Evolutionary conservation across 2,888 invertebrate genomes (phyloP), one percentile per base, ranked within the genome.

Genomic region (Lymantria dispar): DNA sequence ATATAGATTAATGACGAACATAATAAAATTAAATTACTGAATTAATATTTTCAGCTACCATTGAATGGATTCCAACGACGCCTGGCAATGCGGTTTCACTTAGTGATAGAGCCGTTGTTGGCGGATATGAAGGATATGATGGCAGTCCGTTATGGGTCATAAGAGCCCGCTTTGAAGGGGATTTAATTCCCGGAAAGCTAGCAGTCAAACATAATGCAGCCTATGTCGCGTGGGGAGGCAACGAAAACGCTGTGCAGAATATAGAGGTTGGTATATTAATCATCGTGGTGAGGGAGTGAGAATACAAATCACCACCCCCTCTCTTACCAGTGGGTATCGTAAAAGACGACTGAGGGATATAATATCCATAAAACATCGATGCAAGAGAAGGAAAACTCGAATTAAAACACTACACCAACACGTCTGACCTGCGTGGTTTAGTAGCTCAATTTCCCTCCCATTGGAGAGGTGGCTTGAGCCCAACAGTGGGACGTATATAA

Each of bases 131-230:
- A 58, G 88, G 83, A 0, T 63, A 87, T 37, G 91, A 92, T 37
- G 77, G 82, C 0, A 90, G 87, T 52, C 90, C 91, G 0, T 74
- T 91, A 3, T 91, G 91, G 87, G 81, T 89, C 0, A 91, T 91
- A 56, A 69, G 91, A 29, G 77, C 85, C 0, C 71, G 70, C 36
- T 78, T 74, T 45, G 74, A 89, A 54, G 84, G 85, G 0, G 90
- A 91, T 49, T 43, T 91, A 12, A 78, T 91, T 9, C 91, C 91
- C 1, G 91, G 91, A 8, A 92, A 91, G 60, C 66, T 91, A 31
- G 83, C 90, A 1, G 60, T 82, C 15, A 87, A 88, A 54, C 91
- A 90, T 49, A 72, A 68, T 9, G 52, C 76, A 7, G 92, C 91
- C 0, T 91, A 85, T 52, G 79, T 91, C 0, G 64, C 89, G 0